A percentile compares a stretch with the other conserved stretches of the same genome.
phyloP scores from a whole-genome alignment of 2,888 invertebrate genomes.

The Dascillus cervinus region DNA sequence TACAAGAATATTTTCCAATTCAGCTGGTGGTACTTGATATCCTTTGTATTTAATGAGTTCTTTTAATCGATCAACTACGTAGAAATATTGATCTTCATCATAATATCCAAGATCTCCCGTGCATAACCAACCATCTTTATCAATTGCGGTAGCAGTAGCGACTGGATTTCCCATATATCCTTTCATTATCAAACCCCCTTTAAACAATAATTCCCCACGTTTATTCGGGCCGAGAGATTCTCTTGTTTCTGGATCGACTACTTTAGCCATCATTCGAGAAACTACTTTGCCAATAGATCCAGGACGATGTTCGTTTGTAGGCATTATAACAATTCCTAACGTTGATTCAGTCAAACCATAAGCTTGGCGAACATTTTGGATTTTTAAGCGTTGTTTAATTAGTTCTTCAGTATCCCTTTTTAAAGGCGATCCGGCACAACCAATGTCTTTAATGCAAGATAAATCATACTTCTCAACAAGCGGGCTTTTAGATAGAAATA shows the following conservation, averaged over 20 bases:
- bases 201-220: constrained; percentile 74
- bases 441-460: no score
- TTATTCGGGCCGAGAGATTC: constrained; percentile 50
- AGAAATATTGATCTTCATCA: constrained; percentile 68
- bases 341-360: constrained; percentile 14
- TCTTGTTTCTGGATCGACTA: constrained; percentile 51
- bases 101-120: constrained; percentile 79
- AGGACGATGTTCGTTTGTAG: neutral
- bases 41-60: constrained; percentile 84
- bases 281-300: constrained; percentile 50
- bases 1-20: constrained; percentile 68
- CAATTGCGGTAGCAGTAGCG: constrained; percentile 55
- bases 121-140: constrained; percentile 64
- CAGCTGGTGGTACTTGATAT: no score
- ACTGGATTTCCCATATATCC: constrained; percentile 64
- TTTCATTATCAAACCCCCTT: constrained; percentile 55
- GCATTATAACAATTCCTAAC: constrained; percentile 1
- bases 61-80: constrained; percentile 73
- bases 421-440: no score
- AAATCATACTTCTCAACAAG: no score
- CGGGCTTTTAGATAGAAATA: no score
- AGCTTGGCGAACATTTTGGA: neutral
- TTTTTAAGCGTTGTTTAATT: constrained; percentile 1
- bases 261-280: constrained; percentile 51
- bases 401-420: no score